Conservation (phyloP, 1,140 invertebrate genomes). For the Drosophila takahashii region DNA sequence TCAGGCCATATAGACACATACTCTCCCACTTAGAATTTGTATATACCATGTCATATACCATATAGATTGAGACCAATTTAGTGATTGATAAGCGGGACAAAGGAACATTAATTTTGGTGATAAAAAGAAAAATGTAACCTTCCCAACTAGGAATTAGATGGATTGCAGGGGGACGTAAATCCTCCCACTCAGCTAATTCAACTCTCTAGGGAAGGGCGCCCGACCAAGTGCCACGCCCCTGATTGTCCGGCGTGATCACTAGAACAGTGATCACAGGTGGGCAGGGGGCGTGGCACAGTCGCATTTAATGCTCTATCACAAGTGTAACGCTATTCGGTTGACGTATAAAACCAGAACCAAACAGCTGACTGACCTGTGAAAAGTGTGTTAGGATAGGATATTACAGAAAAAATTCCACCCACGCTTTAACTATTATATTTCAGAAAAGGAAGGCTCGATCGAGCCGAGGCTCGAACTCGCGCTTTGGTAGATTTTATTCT, state of each 20-base stretch:
- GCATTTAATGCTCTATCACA: constrained; percentile 80
- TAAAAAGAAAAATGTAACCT: constrained; percentile 61
- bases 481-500: constrained; percentile 6
- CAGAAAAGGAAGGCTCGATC: background rate
- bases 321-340: constrained; percentile 81
- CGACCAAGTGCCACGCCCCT: constrained; percentile 55
- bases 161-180: constrained; percentile 1
- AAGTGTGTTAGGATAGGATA: background rate
- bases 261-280: constrained; percentile 77
- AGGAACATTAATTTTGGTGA: constrained; percentile 1
- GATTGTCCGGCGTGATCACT: constrained; percentile 64
- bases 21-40: background rate
- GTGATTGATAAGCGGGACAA: constrained; percentile 26
- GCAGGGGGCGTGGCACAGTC: constrained; percentile 61
- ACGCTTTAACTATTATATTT: background rate
- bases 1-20: constrained; percentile 36
- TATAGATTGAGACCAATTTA: constrained; percentile 41
- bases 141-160: constrained; percentile 78
- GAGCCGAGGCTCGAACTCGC: constrained; percentile 41
- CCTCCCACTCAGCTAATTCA: constrained; percentile 55
- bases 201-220: constrained; percentile 81
- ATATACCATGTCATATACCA: background rate
- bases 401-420: background rate
- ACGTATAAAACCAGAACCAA: constrained; percentile 57
- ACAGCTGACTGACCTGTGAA: constrained; percentile 84